Percentiles rank a stretch among this genome's conserved stretches.
These are phyloP conservation scores for Syndactyla subalaris DNA, from an alignment of 2,797 vertebrate species.

Conservation along the genomic window DNA sequence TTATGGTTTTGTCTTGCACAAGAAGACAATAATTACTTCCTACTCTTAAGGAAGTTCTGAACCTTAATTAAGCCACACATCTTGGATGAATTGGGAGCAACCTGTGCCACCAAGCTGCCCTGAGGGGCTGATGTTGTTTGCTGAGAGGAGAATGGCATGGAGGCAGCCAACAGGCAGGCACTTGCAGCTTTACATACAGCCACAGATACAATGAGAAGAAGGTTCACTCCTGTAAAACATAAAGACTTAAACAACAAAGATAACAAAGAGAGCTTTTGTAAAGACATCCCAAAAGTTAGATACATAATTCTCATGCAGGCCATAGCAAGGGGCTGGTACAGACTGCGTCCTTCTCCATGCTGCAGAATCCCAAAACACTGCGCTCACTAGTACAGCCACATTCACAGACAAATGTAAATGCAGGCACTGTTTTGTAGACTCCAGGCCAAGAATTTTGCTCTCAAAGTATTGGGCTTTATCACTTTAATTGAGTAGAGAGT, in stretches of 20 bases:
- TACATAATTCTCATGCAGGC: not conserved
- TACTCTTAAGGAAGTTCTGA: not conserved
- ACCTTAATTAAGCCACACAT: not conserved
- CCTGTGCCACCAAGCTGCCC: not conserved
- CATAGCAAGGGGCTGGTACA: not conserved
- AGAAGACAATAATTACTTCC: not conserved
- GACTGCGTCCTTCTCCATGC: not conserved
- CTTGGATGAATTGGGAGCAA: not conserved
- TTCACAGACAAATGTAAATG: not conserved
- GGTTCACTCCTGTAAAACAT: not conserved
- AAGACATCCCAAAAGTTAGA: not conserved
- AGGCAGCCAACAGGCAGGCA: not conserved
- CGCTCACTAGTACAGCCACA: not conserved
- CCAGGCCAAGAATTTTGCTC: not conserved
- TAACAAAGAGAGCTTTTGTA: not conserved
- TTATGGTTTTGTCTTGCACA: not conserved
- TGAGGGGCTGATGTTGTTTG: not conserved
- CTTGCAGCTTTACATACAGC: not conserved
- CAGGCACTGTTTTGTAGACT: not conserved
- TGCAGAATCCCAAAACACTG: not conserved
- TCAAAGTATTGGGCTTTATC: not conserved
- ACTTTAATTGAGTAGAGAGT: not conserved
- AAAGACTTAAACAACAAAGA: not conserved
- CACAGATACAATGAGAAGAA: not conserved
- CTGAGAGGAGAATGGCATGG: not conserved